These are phyloP conservation scores for Sylvia borin DNA, from an alignment of 2,797 vertebrate genomes.

Conservation along the genomic window DNA sequence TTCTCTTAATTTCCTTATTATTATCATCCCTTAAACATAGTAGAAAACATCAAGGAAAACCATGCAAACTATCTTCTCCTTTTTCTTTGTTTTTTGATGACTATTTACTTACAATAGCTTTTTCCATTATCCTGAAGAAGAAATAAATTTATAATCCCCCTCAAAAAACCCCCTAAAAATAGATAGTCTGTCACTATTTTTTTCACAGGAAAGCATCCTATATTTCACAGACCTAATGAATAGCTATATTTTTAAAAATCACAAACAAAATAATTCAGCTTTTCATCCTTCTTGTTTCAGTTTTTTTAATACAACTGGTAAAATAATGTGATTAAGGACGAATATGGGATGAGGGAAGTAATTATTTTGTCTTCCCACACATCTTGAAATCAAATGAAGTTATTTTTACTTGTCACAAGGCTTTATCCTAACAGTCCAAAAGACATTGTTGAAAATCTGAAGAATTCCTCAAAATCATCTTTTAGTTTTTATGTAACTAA, in stretches of 20 bases:
- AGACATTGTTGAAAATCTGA: background rate
- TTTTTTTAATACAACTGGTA: background rate
- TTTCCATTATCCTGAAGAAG: background rate
- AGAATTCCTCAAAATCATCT: background rate
- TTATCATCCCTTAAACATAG: background rate
- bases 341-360: background rate
- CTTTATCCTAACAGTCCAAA: background rate
- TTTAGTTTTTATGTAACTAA: background rate
- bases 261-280: background rate
- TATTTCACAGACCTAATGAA: background rate
- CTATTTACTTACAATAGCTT: background rate
- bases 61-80: accelerated
- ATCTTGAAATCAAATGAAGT: background rate
- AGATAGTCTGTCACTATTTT: background rate
- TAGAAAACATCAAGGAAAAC: background rate
- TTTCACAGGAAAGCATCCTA: background rate
- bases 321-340: background rate
- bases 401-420: background rate
- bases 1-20: background rate
- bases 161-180: background rate
- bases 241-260: background rate
- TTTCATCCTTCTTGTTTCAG: background rate
- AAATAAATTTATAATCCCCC: background rate
- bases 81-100: background rate
- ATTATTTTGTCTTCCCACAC: background rate